phyloP scores from a whole-genome alignment of 2,888 invertebrate species.

The Caradrina clavipalpis region DNA sequence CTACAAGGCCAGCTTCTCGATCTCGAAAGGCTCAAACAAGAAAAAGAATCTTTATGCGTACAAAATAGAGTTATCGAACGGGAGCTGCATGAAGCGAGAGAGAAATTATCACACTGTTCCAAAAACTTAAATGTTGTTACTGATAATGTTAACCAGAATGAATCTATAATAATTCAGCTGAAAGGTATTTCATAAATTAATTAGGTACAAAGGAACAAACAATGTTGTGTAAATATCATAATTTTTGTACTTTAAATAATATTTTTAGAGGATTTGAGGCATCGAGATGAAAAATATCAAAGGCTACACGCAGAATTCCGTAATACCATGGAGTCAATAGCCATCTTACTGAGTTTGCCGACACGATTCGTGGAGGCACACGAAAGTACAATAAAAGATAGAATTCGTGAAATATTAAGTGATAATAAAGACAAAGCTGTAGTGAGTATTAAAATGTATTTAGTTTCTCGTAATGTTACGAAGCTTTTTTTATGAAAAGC shows the following conservation, averaged over 20 bases:
- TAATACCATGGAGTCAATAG: conserved; percentile 93
- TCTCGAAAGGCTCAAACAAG: conserved; percentile 93
- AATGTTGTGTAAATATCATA: background rate
- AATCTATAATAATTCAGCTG: conserved; percentile 92
- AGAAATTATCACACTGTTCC: conserved; percentile 92
- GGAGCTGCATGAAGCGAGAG: conserved; percentile 93
- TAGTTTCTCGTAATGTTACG: background rate
- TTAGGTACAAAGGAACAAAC: background rate
- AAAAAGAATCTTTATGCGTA: conserved; percentile 94
- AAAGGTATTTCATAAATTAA: conserved; percentile 88
- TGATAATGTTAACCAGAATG: conserved; percentile 93
- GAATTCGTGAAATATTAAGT: conserved; percentile 94
- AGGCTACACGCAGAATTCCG: conserved; percentile 93
- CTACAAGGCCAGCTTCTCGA: conserved; percentile 93
- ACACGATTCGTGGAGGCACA: conserved; percentile 94
- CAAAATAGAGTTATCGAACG: conserved; percentile 94
- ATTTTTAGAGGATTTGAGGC: conserved; percentile 92
- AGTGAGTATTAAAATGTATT: conserved; percentile 88
- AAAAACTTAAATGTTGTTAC: conserved; percentile 93
- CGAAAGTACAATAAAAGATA: conserved; percentile 95
- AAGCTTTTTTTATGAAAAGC: background rate
- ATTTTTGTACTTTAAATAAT: background rate
- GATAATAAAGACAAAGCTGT: conserved; percentile 95
- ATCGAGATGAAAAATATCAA: conserved; percentile 93
- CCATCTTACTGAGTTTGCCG: conserved; percentile 93